Base-by-base conservation (phyloP, 1,140 invertebrate species). In the Vollenhovia emeryi region DNA sequence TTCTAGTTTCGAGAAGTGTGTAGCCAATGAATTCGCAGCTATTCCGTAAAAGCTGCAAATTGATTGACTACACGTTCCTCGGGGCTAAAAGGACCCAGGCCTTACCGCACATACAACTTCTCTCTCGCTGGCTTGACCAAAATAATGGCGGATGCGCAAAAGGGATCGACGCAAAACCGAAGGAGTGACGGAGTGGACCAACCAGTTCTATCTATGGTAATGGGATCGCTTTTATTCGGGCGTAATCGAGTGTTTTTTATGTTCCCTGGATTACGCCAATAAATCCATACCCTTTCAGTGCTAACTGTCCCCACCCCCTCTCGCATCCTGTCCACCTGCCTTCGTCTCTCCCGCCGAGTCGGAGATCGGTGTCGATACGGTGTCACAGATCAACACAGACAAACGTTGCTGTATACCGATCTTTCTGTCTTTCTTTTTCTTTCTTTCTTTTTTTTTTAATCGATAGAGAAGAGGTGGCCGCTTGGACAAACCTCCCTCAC, bases 361-460 rank as follows among this genome's bases (percentile, higher is more conserved):
- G 68, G 24, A 36, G 27, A n/a, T n/a, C n/a, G n/a, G n/a, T n/a
- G n/a, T n/a, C n/a, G n/a, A 13, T 68, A 48, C 36, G 48, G 45
- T 85, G 83, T 59, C 66, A 83, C 86, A 87, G 88, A 89, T 85
- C 73, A 90, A 88, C 68, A 69, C 86, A 87, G 86, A 90, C 86
- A 60, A 59, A 80, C 48, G 21, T 74, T 27, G 21, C 36, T 50
- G 30, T 57, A 33, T n/a, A 21, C 48, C 15, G n/a, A 11, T 66
- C 11, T 43, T 13, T 52, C 27, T 48, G 24, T n/a, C 30, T 3
- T n/a, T n/a, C n/a, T n/a, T n/a, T n/a, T n/a, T 18, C 30, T n/a
- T n/a, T 27, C 0, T 18, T 30, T 30, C 4, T 48, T 36, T 55
- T 36, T 21, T n/a, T 62, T 62, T 36, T 62, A n/a, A 0, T 11